Conservation (phyloP, 2,113 vertebrate genomes). For the Vulpes lagopus region DNA sequence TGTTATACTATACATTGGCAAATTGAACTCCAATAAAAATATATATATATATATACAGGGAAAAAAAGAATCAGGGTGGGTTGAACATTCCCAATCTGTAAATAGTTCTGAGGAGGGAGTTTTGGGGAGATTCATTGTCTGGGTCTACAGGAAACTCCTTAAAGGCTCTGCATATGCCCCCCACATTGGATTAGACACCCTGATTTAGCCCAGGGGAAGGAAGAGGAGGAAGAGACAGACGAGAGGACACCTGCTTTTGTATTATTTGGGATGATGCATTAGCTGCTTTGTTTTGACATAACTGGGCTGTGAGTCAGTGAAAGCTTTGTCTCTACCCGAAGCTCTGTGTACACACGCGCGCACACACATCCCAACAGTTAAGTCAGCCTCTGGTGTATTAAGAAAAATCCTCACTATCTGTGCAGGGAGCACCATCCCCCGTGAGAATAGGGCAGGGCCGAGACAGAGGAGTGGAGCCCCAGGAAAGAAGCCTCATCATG, state of each 20-base stretch:
- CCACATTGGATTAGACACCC: neutral
- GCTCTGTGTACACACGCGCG: neutral
- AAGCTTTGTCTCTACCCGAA: neutral
- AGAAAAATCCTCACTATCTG: neutral
- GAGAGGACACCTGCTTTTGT: neutral
- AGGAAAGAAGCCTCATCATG: slow-evolving; percentile 64
- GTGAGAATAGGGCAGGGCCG: neutral
- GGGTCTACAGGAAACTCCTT: neutral
- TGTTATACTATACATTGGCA: no score
- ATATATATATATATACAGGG: no score
- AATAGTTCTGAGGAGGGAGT: neutral
- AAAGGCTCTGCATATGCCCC: neutral
- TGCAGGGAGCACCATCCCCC: neutral
- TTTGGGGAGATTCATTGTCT: neutral
- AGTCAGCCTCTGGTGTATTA: neutral
- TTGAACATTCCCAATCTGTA: neutral
- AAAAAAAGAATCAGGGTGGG: no score
- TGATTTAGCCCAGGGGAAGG: neutral
- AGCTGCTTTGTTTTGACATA: neutral
- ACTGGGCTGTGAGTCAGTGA: neutral
- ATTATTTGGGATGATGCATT: neutral
- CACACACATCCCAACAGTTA: neutral
- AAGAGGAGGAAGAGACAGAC: neutral
- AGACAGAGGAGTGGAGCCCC: slow-evolving; percentile 38
- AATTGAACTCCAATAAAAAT: no score